Evolutionary conservation across 2,888 invertebrate genomes (phyloP).

Genomic region (Pyrrhia umbra): DNA sequence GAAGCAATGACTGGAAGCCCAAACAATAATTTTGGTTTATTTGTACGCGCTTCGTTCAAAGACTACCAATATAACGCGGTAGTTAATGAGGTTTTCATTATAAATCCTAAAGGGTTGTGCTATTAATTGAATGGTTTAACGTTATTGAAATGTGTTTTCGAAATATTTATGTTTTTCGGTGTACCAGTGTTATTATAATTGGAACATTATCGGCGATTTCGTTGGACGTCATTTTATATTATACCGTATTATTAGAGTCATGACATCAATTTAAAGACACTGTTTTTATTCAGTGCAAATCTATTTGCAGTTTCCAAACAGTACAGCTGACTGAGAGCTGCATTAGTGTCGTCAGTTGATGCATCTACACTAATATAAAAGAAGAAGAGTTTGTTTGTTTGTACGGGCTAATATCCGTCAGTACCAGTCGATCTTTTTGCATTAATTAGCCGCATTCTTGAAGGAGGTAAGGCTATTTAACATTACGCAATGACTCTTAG

Average conservation of each 20-base stretch:
- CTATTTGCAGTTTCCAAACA: background rate
- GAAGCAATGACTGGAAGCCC: conserved; percentile 20
- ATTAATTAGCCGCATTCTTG: no score
- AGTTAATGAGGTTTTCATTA: conserved; percentile 45
- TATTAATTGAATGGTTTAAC: conserved; percentile 26
- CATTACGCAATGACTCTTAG: no score
- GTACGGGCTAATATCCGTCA: no score
- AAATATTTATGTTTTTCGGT: conserved; percentile 1
- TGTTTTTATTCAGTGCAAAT: background rate
- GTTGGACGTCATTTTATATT: background rate
- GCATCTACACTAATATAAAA: no score
- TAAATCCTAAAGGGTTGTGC: conserved; percentile 21
- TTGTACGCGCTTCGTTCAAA: conserved; percentile 35
- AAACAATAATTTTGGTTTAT: conserved; percentile 48
- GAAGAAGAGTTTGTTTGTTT: no score
- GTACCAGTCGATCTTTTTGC: no score
- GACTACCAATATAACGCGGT: conserved; percentile 23
- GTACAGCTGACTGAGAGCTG: background rate
- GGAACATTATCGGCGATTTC: background rate
- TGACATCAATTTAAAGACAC: background rate
- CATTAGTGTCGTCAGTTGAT: background rate
- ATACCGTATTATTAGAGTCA: background rate
- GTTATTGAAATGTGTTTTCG: conserved; percentile 6
- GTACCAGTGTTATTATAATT: conserved; percentile 1
- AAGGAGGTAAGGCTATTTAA: no score